Evolutionary conservation across 1,140 invertebrate genomes (phyloP).

Genomic region (Triops longicaudatus): DNA sequence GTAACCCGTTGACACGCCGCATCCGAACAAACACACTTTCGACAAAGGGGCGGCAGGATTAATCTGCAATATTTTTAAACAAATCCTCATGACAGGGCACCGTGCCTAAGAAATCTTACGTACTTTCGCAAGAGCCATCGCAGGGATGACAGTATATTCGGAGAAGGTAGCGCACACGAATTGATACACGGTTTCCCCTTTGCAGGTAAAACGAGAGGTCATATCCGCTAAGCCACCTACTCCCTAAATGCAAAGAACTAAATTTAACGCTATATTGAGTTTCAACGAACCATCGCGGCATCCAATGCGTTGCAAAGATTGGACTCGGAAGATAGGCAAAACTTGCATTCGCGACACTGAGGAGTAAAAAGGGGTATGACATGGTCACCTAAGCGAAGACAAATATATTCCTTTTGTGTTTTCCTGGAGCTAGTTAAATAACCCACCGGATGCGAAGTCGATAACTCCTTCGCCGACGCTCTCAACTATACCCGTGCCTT

Average conservation of each 20-base stretch:
- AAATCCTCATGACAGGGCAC: neutral
- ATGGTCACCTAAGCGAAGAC: slow-evolving; percentile 40
- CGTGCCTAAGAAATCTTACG: neutral
- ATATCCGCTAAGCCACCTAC: slow-evolving; percentile 50
- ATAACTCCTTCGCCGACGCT: slow-evolving; percentile 44
- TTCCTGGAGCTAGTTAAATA: neutral
- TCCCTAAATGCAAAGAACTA: slow-evolving; percentile 31
- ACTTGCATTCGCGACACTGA: slow-evolving; percentile 47
- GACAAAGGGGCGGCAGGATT: slow-evolving; percentile 42
- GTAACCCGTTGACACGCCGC: slow-evolving; percentile 48
- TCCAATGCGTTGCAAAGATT: slow-evolving; percentile 48
- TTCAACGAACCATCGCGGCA: slow-evolving; percentile 7
- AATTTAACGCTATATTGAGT: neutral
- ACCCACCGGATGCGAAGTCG: slow-evolving; percentile 37
- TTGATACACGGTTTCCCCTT: slow-evolving; percentile 46
- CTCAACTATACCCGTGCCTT: slow-evolving; percentile 47
- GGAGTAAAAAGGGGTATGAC: slow-evolving; percentile 47
- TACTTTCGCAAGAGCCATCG: slow-evolving; percentile 41
- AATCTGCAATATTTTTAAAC: slow-evolving; percentile 31
- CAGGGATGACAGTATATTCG: slow-evolving; percentile 50
- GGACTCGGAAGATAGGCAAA: slow-evolving; percentile 38
- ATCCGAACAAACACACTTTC: slow-evolving; percentile 51
- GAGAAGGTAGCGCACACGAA: slow-evolving; percentile 50
- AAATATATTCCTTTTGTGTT: neutral
- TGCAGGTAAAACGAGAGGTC: slow-evolving; percentile 44